phyloP scores from a whole-genome alignment of 1,140 invertebrate genomes.

The Temnothorax curvispinosus region DNA sequence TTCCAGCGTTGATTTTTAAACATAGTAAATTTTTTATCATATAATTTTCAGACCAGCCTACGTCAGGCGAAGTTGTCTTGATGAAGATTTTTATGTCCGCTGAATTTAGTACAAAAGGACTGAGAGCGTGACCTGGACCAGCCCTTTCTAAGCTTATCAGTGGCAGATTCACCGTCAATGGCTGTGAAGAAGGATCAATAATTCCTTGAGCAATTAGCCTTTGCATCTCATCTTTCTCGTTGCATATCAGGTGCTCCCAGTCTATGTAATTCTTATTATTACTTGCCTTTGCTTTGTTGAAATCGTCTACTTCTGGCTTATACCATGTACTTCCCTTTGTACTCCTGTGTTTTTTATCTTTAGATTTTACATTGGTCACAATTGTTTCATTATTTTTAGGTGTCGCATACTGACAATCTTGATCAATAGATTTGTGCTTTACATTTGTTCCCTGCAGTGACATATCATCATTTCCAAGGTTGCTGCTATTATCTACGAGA shows the following conservation, averaged over 20 bases:
- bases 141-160: conserved; percentile 80
- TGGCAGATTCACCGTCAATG: conserved; percentile 78
- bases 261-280: conserved; percentile 75
- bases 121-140: conserved; percentile 77
- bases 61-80: conserved; percentile 82
- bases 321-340: conserved; percentile 73
- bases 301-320: conserved; percentile 64
- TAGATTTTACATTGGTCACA: conserved; percentile 44
- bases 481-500: conserved; percentile 66
- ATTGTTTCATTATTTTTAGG: conserved; percentile 59
- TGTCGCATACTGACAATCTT: conserved; percentile 41
- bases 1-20: conserved; percentile 77
- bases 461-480: conserved; percentile 50
- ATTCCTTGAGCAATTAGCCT: conserved; percentile 75
- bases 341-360: conserved; percentile 54
- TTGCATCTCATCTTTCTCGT: conserved; percentile 78
- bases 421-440: conserved; percentile 35
- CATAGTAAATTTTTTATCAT: conserved; percentile 78
- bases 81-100: conserved; percentile 80
- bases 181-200: conserved; percentile 71
- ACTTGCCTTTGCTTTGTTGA: conserved; percentile 41
- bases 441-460: conserved; percentile 39
- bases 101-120: conserved; percentile 80
- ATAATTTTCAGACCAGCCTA: conserved; percentile 84
- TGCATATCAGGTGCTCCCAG: conserved; percentile 79